Evolutionary conservation across 1,140 invertebrate species (phyloP).

Genomic region (Camponotus pennsylvanicus): DNA sequence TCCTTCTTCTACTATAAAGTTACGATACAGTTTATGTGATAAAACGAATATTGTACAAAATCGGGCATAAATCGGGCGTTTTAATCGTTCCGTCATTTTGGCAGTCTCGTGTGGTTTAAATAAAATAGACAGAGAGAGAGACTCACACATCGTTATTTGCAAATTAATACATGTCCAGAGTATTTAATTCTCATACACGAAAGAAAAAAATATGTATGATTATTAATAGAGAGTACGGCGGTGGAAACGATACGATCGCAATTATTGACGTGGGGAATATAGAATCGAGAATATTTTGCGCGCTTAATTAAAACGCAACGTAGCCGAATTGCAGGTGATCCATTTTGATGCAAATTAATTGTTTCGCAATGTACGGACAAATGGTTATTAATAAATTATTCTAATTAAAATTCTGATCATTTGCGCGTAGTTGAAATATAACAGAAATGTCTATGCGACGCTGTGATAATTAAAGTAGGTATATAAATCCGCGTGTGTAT

Average conservation of each 20-base stretch:
- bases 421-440: slow-evolving; percentile 58
- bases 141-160: slow-evolving; percentile 1
- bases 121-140: slow-evolving; percentile 2
- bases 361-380: slow-evolving; percentile 61
- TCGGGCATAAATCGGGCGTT: not conserved
- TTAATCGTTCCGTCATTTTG: not conserved
- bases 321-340: slow-evolving; percentile 45
- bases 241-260: slow-evolving; percentile 54
- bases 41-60: not conserved
- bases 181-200: slow-evolving; percentile 28
- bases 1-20: not conserved
- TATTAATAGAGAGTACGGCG: slow-evolving; percentile 45
- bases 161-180: slow-evolving; percentile 30
- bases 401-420: slow-evolving; percentile 64
- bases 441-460: slow-evolving; percentile 41
- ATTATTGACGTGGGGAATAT: slow-evolving; percentile 62
- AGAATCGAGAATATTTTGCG: slow-evolving; percentile 61
- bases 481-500: slow-evolving; percentile 48
- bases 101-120: slow-evolving; percentile 28
- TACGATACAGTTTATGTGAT: not conserved
- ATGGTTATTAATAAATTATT: slow-evolving; percentile 64
- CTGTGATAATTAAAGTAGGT: slow-evolving; percentile 41
- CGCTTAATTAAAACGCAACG: slow-evolving; percentile 62
- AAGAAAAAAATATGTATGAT: slow-evolving; percentile 47
- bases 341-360: slow-evolving; percentile 63